Evolutionary conservation across 2,888 invertebrate genomes (phyloP).

Genomic region (Lathronympha strigana): DNA sequence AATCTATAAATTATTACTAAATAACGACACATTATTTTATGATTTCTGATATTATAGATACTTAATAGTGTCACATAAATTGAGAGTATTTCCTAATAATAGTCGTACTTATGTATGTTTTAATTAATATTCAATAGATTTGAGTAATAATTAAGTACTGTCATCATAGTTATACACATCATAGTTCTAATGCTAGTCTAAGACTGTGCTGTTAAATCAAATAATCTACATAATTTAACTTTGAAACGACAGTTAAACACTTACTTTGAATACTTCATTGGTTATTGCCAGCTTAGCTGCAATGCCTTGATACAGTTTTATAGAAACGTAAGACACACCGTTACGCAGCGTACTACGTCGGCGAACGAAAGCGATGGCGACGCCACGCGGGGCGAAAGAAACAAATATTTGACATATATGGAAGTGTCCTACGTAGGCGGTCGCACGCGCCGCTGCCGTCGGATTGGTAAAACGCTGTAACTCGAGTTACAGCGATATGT

Average conservation of each 20-base stretch:
- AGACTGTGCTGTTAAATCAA: conserved; percentile 48
- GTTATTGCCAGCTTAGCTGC: conserved; percentile 33
- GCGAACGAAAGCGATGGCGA: too few species aligned
- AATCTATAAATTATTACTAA: too few species aligned
- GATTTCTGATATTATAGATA: too few species aligned
- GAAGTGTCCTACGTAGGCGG: too few species aligned
- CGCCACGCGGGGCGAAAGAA: too few species aligned
- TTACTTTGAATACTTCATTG: conserved; percentile 13
- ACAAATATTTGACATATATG: too few species aligned
- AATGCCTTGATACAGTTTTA: conserved; percentile 23
- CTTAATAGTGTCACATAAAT: background rate
- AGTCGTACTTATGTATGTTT: background rate
- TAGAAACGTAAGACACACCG: background rate
- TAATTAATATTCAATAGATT: background rate
- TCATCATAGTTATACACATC: conserved; percentile 42
- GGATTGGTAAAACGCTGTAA: too few species aligned
- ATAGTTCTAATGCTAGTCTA: conserved; percentile 46
- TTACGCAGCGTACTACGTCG: too few species aligned
- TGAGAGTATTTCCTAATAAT: background rate
- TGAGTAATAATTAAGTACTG: conserved; percentile 15
- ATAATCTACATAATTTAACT: conserved; percentile 44
- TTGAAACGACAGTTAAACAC: conserved; percentile 1
- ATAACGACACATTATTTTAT: too few species aligned
- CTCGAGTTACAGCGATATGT: too few species aligned
- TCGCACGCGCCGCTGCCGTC: too few species aligned